A percentile compares a stretch with the other conserved stretches of the same genome.
Conservation (phyloP, 2,888 invertebrate genomes). For the Lydus trimaculatus region DNA sequence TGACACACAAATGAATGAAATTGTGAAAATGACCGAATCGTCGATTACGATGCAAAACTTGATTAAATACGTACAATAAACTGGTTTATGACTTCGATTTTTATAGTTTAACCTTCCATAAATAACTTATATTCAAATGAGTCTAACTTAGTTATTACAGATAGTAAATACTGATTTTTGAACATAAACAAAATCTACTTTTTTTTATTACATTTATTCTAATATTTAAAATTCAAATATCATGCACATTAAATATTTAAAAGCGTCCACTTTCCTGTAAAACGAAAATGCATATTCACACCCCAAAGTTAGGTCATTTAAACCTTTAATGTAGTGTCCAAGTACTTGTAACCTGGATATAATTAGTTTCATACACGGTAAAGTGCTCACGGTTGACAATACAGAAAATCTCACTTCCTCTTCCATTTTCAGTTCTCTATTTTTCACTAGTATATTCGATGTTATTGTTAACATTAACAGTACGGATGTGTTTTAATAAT, state of each 20-base stretch:
- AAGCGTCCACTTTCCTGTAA: constrained; percentile 10
- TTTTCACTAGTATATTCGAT: neutral
- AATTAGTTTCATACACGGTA: constrained; percentile 10
- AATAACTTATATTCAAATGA: too few relatives aligned
- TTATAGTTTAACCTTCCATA: too few relatives aligned
- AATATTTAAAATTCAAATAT: neutral
- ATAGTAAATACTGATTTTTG: neutral
- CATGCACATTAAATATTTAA: constrained; percentile 24
- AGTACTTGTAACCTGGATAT: constrained; percentile 4
- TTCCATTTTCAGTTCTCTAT: neutral
- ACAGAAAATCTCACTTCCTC: neutral
- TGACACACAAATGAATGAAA: constrained; percentile 7
- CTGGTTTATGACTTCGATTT: neutral
- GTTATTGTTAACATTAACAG: neutral
- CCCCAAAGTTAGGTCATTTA: neutral
- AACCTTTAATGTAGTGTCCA: constrained; percentile 13
- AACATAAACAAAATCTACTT: neutral
- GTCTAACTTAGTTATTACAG: neutral
- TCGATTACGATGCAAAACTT: constrained; percentile 16
- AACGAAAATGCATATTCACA: constrained; percentile 9
- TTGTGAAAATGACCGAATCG: constrained; percentile 18
- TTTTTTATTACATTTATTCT: neutral
- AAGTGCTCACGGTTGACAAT: neutral
- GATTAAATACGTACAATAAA: constrained; percentile 15
- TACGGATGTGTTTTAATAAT: neutral